Evolutionary conservation across 2,888 invertebrate genomes (phyloP).

Genomic region (Agrotis clavis): DNA sequence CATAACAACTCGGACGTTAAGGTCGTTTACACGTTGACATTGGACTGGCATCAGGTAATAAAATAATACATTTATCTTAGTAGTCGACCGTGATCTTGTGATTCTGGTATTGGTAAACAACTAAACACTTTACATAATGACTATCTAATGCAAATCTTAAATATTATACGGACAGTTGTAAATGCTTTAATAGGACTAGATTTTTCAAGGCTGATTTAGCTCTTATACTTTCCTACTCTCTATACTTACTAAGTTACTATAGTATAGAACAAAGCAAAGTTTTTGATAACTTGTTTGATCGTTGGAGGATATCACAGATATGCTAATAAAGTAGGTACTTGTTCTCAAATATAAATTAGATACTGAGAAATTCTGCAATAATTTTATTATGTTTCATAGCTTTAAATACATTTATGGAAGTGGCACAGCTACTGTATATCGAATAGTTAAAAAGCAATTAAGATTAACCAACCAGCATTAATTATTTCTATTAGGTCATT

Average conservation of each 20-base stretch:
- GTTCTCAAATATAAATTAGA: constrained; percentile 2
- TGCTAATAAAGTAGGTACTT: neutral
- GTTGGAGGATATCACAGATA: neutral
- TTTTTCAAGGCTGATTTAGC: neutral
- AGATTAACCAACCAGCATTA: neutral
- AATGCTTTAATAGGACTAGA: neutral
- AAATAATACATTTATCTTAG: constrained; percentile 5
- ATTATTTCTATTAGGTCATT: neutral
- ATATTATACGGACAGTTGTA: neutral
- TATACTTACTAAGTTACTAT: no score
- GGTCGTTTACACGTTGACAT: constrained; percentile 73
- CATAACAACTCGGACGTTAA: constrained; percentile 52
- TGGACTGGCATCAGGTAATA: constrained; percentile 56
- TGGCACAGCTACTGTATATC: constrained; percentile 6
- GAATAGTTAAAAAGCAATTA: constrained; percentile 21
- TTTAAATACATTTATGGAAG: neutral
- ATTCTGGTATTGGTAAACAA: constrained; percentile 15
- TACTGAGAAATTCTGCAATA: neutral
- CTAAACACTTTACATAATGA: constrained; percentile 21
- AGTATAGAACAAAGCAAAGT: constrained; percentile 1
- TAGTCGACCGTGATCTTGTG: constrained; percentile 71
- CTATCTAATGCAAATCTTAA: constrained; percentile 9
- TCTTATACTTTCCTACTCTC: neutral
- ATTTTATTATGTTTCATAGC: neutral
- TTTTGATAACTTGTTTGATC: neutral